Conservation (phyloP, 2,113 vertebrate species). For the Oceanites oceanicus region DNA sequence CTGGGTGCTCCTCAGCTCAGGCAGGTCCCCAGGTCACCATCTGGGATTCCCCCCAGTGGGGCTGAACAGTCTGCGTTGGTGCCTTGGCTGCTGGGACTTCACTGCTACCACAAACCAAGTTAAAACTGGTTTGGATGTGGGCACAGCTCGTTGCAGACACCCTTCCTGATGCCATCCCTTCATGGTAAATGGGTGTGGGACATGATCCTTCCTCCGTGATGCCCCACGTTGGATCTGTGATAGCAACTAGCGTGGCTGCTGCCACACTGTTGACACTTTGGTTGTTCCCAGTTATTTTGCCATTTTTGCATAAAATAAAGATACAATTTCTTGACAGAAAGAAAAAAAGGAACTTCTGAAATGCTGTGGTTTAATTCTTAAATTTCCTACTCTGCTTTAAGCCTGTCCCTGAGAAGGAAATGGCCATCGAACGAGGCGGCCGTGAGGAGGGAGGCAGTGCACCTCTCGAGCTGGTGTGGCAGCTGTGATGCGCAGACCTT, state of each 20-base stretch:
- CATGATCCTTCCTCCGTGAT: background rate
- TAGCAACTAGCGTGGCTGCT: background rate
- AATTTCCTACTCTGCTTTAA: background rate
- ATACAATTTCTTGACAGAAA: background rate
- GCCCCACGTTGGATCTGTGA: background rate
- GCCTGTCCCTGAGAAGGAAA: background rate
- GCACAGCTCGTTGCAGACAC: background rate
- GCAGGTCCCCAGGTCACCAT: background rate
- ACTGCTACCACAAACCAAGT: background rate
- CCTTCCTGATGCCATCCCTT: background rate
- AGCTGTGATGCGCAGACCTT: background rate
- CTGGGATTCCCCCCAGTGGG: background rate
- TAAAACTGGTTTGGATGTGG: background rate
- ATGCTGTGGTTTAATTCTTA: background rate
- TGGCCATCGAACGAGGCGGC: background rate
- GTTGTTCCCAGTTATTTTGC: background rate
- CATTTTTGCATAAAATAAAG: background rate
- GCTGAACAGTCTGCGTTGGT: background rate
- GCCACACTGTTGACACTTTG: background rate
- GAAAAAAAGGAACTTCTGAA: background rate
- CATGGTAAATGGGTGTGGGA: accelerated
- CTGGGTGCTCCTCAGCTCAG: background rate
- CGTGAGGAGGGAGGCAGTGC: background rate
- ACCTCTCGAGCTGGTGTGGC: background rate
- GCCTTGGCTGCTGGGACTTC: background rate